A percentile compares a stretch with the other conserved stretches of the same genome.
phyloP scores from a whole-genome alignment of 1,140 invertebrate species.

The Bilobella aurantiaca region DNA sequence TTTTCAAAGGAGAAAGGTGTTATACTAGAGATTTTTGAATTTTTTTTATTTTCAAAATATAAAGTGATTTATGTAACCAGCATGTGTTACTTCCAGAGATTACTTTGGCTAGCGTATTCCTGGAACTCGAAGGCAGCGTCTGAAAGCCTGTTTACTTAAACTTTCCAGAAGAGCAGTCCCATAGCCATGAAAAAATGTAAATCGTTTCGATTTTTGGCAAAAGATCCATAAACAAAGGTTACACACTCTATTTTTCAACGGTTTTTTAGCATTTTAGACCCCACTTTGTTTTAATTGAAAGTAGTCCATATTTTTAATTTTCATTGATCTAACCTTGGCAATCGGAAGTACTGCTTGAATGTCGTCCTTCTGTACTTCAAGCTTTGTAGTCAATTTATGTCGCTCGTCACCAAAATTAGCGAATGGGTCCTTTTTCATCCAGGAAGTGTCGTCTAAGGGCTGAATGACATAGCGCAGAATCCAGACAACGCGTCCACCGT shows the following conservation, averaged over 20 bases:
- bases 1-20: too few relatives aligned
- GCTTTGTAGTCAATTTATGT: conserved; percentile 62
- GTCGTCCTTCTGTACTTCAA: conserved; percentile 87
- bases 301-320: neutral
- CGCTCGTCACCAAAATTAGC: conserved; percentile 50
- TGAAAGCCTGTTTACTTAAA: too few relatives aligned
- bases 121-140: neutral
- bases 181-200: too few relatives aligned
- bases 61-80: neutral
- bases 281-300: too few relatives aligned
- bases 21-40: neutral
- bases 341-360: conserved; percentile 87
- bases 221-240: neutral
- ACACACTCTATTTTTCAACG: too few relatives aligned
- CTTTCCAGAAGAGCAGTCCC: too few relatives aligned
- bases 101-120: neutral
- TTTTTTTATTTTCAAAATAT: neutral
- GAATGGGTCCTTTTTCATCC: conserved; percentile 41
- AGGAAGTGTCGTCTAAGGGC: conserved; percentile 42
- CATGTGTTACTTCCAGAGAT: neutral
- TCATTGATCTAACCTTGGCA: conserved; percentile 87
- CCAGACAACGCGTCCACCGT: conserved; percentile 71
- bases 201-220: neutral
- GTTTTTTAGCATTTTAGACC: too few relatives aligned
- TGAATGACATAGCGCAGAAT: conserved; percentile 60